These are phyloP conservation scores for Hemibagrus wyckioides DNA, from an alignment of 2,113 vertebrate species.

Conservation along the genomic window DNA sequence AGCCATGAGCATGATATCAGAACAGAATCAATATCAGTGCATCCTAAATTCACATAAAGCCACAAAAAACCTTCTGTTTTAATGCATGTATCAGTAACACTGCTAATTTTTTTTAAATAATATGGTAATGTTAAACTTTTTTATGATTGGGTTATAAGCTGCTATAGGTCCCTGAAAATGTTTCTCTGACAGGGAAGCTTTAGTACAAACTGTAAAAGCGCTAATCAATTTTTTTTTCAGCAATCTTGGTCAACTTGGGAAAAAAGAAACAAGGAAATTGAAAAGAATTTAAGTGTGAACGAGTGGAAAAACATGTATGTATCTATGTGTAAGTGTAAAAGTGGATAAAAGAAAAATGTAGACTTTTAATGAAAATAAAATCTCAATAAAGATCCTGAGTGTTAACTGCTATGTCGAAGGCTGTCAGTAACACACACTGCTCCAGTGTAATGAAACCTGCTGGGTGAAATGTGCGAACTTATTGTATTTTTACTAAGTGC, in stretches of 20 bases:
- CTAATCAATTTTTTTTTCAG: neutral
- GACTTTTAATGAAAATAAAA: neutral
- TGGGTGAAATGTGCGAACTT: constrained; percentile 66
- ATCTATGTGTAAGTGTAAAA: neutral
- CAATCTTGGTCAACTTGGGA: neutral
- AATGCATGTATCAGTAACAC: too few species aligned
- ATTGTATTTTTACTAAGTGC: constrained; percentile 71
- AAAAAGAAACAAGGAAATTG: neutral
- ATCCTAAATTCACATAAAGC: neutral
- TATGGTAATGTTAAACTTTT: neutral
- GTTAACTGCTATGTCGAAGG: neutral
- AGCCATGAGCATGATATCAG: neutral
- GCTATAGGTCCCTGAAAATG: neutral
- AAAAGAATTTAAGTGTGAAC: neutral
- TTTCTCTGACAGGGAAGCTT: neutral
- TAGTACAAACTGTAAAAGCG: neutral
- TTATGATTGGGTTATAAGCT: neutral
- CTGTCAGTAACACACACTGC: neutral
- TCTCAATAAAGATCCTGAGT: neutral
- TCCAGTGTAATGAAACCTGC: constrained; percentile 16
- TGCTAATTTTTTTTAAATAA: neutral
- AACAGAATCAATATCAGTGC: neutral
- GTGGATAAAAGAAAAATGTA: neutral
- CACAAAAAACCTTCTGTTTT: neutral
- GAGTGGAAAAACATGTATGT: neutral